Conservation (phyloP, 2,113 vertebrate species). For the Canis aureus region DNA sequence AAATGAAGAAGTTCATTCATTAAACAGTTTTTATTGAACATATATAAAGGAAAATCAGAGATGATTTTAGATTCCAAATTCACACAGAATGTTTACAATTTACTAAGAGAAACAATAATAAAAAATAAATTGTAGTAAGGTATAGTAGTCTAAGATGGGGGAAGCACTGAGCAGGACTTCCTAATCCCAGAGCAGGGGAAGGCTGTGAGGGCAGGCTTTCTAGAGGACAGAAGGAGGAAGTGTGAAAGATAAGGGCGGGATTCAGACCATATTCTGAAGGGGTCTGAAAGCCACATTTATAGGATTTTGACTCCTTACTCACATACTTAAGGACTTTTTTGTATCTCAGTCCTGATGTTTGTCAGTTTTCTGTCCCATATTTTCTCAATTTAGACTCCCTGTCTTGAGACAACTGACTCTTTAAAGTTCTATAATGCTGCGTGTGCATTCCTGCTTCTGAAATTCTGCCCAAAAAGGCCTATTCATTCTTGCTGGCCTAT, state of each 20-base stretch:
- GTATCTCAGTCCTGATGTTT: neutral
- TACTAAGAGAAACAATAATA: neutral
- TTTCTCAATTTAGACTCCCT: neutral
- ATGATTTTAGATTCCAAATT: neutral
- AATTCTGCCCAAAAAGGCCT: neutral
- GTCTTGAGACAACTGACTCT: neutral
- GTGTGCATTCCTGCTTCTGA: neutral
- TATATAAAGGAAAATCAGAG: neutral
- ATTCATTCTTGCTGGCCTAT: neutral
- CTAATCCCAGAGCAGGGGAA: too few species aligned
- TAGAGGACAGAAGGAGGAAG: neutral
- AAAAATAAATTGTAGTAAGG: neutral
- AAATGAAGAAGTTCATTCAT: neutral
- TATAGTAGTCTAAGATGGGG: neutral
- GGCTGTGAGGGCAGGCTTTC: neutral
- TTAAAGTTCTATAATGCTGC: neutral
- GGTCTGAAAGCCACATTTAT: accelerated
- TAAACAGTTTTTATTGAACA: neutral
- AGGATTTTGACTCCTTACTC: neutral
- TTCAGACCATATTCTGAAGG: accelerated
- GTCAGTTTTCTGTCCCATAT: neutral
- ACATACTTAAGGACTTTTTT: neutral
- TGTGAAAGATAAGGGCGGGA: neutral
- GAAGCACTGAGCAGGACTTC: neutral
- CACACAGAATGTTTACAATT: neutral